phyloP scores from a whole-genome alignment of 1,140 invertebrate species.

The Polypedilum vanderplanki region DNA sequence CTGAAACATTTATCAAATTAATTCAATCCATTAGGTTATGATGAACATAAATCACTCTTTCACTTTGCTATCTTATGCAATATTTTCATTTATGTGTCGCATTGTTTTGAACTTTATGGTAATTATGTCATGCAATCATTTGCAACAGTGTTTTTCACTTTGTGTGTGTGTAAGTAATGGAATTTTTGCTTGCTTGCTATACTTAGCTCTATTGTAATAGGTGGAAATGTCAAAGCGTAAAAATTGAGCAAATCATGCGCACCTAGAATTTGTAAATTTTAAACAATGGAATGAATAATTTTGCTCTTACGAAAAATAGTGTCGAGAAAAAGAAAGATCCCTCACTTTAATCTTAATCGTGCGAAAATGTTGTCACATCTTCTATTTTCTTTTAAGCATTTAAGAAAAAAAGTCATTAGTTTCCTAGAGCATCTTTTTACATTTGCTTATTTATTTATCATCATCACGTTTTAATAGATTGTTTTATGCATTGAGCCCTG shows the following conservation, averaged over 20 bases:
- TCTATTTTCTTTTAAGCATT: too few species aligned
- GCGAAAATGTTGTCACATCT: not conserved
- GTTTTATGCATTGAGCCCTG: not conserved
- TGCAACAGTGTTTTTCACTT: not conserved
- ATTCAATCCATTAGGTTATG: not conserved
- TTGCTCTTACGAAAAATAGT: not conserved
- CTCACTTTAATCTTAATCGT: not conserved
- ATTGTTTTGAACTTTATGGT: conserved; percentile 13
- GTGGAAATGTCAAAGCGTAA: conserved; percentile 11
- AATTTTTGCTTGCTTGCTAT: not conserved
- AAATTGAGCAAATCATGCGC: conserved; percentile 9
- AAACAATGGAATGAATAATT: not conserved
- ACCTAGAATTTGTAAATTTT: conserved; percentile 4
- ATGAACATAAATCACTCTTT: not conserved
- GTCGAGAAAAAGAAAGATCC: too few species aligned
- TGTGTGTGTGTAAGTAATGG: not conserved
- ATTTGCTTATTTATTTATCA: not conserved
- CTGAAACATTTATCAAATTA: too few species aligned
- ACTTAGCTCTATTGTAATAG: not conserved
- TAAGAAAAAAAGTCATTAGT: too few species aligned
- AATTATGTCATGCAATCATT: conserved; percentile 7
- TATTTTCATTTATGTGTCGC: not conserved
- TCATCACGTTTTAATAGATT: not conserved
- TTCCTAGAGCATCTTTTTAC: not conserved
- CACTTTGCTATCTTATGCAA: not conserved